Evolutionary conservation across 2,888 invertebrate genomes (phyloP).

Genomic region (Quadriops clusia): DNA sequence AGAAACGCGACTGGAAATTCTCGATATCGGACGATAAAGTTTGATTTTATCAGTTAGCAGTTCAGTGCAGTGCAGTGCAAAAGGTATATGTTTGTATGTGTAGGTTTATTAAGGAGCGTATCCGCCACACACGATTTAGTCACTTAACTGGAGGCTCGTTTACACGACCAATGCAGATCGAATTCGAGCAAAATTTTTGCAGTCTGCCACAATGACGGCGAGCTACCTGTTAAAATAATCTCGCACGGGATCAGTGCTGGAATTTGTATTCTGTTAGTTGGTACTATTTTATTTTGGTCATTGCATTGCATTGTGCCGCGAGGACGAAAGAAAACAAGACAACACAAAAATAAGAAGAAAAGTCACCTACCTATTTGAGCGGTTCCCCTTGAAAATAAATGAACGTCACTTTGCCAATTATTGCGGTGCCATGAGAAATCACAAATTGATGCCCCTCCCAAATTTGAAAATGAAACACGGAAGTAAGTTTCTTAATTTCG

Average conservation of each 20-base stretch:
- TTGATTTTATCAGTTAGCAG: conserved; percentile 21
- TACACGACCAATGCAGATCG: conserved; percentile 22
- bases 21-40: conserved; percentile 21
- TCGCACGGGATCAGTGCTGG: conserved; percentile 27
- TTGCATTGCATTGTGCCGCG: conserved; percentile 2
- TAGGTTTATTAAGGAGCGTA: conserved; percentile 7
- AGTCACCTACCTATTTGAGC: conserved; percentile 33
- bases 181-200: conserved; percentile 17
- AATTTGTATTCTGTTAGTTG: conserved; percentile 31
- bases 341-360: conserved; percentile 23
- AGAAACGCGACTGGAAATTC: conserved; percentile 22
- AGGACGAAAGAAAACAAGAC: conserved; percentile 13
- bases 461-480: conserved; percentile 16
- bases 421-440: conserved; percentile 3
- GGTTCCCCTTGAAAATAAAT: conserved; percentile 11
- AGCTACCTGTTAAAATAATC: conserved; percentile 7
- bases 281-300: conserved; percentile 12
- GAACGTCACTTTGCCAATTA: conserved; percentile 16
- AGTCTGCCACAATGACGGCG: conserved; percentile 7
- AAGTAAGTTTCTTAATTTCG: conserved; percentile 22
- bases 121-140: conserved; percentile 26
- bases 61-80: no score
- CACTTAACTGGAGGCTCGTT: conserved; percentile 20
- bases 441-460: conserved; percentile 10
- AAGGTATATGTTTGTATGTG: no score